A percentile compares a stretch with the other conserved stretches of the same genome.
These are phyloP conservation scores for Pyrrhia umbra DNA, from an alignment of 2,888 invertebrate genomes.

Conservation along the genomic window DNA sequence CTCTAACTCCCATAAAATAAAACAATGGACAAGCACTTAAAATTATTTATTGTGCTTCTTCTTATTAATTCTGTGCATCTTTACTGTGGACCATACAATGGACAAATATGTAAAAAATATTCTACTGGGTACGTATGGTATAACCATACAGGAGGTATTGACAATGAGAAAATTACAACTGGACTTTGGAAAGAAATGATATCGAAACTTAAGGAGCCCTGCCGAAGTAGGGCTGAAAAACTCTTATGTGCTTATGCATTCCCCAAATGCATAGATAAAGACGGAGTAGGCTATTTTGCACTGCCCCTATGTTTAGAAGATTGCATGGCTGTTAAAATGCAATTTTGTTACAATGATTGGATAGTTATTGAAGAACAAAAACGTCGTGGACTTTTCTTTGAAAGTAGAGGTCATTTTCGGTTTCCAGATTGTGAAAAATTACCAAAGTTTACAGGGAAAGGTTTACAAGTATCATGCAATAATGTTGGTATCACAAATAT, in stretches of 20 bases:
- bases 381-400: slow-evolving; percentile 93
- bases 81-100: slow-evolving; percentile 96
- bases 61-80: slow-evolving; percentile 89
- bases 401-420: slow-evolving; percentile 96
- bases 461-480: slow-evolving; percentile 93
- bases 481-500: slow-evolving; percentile 96
- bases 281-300: slow-evolving; percentile 91
- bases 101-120: slow-evolving; percentile 94
- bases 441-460: slow-evolving; percentile 92
- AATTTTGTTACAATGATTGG: slow-evolving; percentile 98
- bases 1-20: slow-evolving; percentile 72
- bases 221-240: slow-evolving; percentile 96
- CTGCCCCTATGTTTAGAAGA: slow-evolving; percentile 97
- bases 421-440: slow-evolving; percentile 96
- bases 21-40: slow-evolving; percentile 80
- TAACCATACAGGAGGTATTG: slow-evolving; percentile 93
- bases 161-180: slow-evolving; percentile 96
- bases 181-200: slow-evolving; percentile 97
- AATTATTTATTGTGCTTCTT: slow-evolving; percentile 80
- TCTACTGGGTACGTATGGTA: slow-evolving; percentile 94
- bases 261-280: slow-evolving; percentile 94
- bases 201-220: slow-evolving; percentile 94
- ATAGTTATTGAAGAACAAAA: slow-evolving; percentile 97
- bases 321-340: slow-evolving; percentile 96
- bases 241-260: slow-evolving; percentile 98